phyloP scores from a whole-genome alignment of 2,888 invertebrate species.

The Agrilus mali region DNA sequence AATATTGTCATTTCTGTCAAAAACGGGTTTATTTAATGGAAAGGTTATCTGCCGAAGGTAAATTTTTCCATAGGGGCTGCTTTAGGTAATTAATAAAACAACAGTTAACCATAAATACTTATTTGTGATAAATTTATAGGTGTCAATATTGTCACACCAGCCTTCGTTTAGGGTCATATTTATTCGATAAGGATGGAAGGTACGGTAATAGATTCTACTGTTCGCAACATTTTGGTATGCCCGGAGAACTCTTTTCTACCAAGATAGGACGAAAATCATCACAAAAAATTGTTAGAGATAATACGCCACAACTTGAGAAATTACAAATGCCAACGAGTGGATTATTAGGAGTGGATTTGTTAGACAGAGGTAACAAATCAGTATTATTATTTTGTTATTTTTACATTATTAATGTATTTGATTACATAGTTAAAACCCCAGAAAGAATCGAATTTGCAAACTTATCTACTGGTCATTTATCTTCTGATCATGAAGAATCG shows the following conservation, averaged over 20 bases:
- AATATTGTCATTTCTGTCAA: conserved; percentile 78
- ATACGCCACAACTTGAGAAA: conserved; percentile 26
- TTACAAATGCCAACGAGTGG: conserved; percentile 36
- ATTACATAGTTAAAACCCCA: conserved; percentile 47
- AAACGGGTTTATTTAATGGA: conserved; percentile 91
- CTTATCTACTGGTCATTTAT: conserved; percentile 39
- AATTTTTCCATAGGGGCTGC: conserved; percentile 85
- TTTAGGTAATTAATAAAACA: conserved; percentile 40
- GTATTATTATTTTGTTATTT: neutral
- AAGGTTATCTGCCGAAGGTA: conserved; percentile 76
- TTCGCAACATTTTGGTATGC: conserved; percentile 56
- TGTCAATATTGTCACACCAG: conserved; percentile 86
- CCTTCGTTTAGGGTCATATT: conserved; percentile 67
- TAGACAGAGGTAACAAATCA: conserved; percentile 31
- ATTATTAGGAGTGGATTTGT: conserved; percentile 37
- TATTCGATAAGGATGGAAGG: conserved; percentile 56
- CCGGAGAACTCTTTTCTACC: conserved; percentile 35
- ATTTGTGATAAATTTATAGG: conserved; percentile 27
- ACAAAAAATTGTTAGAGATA: conserved; percentile 13
- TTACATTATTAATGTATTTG: neutral
- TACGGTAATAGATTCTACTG: conserved; percentile 64
- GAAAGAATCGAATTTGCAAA: conserved; percentile 73
- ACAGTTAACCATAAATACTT: neutral
- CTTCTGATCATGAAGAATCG: conserved; percentile 51
- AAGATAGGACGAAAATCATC: conserved; percentile 24